These are phyloP conservation scores for Lypha dubia DNA, from an alignment of 2,888 invertebrate genomes.

Conservation along the genomic window DNA sequence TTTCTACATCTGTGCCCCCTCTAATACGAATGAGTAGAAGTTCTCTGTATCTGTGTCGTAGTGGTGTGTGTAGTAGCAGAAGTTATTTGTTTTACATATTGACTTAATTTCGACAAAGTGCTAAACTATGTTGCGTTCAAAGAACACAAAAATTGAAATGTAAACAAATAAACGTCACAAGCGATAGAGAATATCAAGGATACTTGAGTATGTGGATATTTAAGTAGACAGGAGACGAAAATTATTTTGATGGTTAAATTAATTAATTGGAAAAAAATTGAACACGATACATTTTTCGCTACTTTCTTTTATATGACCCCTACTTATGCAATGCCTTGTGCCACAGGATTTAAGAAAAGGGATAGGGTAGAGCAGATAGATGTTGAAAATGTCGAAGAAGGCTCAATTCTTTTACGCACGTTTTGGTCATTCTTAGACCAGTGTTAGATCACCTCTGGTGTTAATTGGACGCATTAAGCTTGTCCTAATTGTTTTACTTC, in stretches of 20 bases:
- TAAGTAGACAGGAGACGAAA: neutral
- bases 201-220: neutral
- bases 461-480: too few species aligned
- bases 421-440: too few species aligned
- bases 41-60: neutral
- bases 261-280: too few species aligned
- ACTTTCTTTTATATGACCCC: too few species aligned
- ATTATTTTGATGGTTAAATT: neutral
- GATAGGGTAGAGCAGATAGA: too few species aligned
- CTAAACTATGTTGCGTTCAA: conserved; percentile 59
- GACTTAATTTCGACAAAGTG: conserved; percentile 65
- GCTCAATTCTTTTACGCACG: too few species aligned
- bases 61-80: neutral
- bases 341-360: too few species aligned
- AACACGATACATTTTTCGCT: too few species aligned
- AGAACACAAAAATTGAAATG: neutral
- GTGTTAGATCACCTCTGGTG: too few species aligned
- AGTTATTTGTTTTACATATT: conserved; percentile 54
- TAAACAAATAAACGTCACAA: conserved; percentile 16
- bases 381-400: too few species aligned
- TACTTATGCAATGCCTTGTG: too few species aligned
- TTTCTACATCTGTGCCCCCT: conserved; percentile 4
- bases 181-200: neutral
- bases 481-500: too few species aligned
- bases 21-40: neutral